phyloP scores from a whole-genome alignment of 2,888 invertebrate genomes.

The Ischnura elegans region DNA sequence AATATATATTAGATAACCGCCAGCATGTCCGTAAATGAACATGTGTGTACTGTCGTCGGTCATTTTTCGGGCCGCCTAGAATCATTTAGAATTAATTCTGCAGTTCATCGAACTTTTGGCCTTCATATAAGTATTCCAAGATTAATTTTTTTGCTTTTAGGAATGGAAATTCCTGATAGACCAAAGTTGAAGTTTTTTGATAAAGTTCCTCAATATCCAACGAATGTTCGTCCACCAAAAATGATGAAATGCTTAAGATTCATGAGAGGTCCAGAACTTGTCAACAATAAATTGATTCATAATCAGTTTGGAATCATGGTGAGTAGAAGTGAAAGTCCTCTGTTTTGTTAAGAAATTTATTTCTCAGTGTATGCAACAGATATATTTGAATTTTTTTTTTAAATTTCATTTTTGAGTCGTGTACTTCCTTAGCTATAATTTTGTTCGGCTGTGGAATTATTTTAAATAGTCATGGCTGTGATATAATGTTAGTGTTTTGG shows the following conservation, averaged over 20 bases:
- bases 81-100: too few relatives aligned
- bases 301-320: slow-evolving; percentile 97
- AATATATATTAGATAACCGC: neutral
- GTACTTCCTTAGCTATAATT: neutral
- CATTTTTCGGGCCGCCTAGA: too few relatives aligned
- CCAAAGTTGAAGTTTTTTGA: slow-evolving; percentile 85
- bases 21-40: too few relatives aligned
- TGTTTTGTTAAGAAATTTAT: neutral
- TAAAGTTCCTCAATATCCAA: slow-evolving; percentile 85
- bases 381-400: too few relatives aligned
- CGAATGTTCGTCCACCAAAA: slow-evolving; percentile 86
- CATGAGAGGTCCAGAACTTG: slow-evolving; percentile 93
- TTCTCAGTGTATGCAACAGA: too few relatives aligned
- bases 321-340: slow-evolving; percentile 76
- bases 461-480: neutral
- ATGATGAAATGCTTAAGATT: slow-evolving; percentile 90
- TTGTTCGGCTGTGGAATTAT: neutral
- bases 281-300: slow-evolving; percentile 92
- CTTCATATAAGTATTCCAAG: neutral
- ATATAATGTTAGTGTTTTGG: neutral
- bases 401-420: neutral
- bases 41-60: too few relatives aligned
- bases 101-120: too few relatives aligned
- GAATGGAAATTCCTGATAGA: slow-evolving; percentile 86
- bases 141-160: slow-evolving; percentile 77